A percentile compares a stretch with the other conserved stretches of the same genome.
phyloP scores from a whole-genome alignment of 1,140 invertebrate species.

The Aphelinus certus region DNA sequence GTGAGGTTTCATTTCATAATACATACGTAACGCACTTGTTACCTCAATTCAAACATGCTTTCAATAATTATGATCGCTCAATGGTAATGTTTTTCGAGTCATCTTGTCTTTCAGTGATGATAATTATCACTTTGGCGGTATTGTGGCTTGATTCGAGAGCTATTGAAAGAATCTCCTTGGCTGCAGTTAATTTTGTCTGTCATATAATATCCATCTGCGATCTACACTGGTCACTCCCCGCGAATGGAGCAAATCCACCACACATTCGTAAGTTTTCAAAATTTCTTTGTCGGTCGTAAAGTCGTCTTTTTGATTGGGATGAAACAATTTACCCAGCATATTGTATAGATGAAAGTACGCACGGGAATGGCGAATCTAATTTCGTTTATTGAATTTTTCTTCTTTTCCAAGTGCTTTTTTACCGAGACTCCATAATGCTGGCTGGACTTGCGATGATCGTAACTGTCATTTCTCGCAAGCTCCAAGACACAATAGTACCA shows the following conservation, averaged over 20 bases:
- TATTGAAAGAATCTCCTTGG: constrained; percentile 60
- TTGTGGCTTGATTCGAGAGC: constrained; percentile 62
- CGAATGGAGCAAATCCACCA: constrained; percentile 50
- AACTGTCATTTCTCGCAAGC: constrained; percentile 58
- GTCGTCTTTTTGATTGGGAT: background rate
- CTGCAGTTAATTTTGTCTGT: constrained; percentile 62
- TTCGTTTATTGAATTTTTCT: constrained; percentile 6
- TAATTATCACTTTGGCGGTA: constrained; percentile 61
- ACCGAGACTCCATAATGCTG: constrained; percentile 61
- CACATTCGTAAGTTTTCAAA: constrained; percentile 41
- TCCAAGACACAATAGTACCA: constrained; percentile 44
- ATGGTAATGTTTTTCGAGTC: background rate
- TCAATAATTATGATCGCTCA: background rate
- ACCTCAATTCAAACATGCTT: background rate
- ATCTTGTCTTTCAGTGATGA: constrained; percentile 60
- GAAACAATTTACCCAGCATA: background rate
- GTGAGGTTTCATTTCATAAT: constrained; percentile 50
- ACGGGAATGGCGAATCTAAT: background rate
- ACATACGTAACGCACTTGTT: too few relatives aligned
- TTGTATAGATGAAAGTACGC: background rate
- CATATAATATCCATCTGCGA: constrained; percentile 62
- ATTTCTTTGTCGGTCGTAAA: background rate
- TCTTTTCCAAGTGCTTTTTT: constrained; percentile 62
- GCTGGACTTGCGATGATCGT: constrained; percentile 62
- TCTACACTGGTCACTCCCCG: constrained; percentile 60